A percentile compares a stretch with the other conserved stretches of the same genome.
Conservation (phyloP, 2,797 vertebrate species). For the Alosa sapidissima region DNA sequence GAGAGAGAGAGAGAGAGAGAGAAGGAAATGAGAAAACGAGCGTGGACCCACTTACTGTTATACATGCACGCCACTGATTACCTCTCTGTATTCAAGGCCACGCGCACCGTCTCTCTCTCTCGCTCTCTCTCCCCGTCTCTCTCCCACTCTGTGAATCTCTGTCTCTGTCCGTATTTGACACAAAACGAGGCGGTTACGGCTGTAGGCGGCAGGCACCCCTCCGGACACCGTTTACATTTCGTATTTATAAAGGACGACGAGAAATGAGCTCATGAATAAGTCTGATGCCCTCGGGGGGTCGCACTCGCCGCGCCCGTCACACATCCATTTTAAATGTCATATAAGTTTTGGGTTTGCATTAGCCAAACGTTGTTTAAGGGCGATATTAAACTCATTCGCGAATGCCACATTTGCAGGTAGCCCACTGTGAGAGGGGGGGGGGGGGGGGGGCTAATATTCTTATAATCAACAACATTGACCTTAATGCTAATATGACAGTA, state of each 20-base stretch:
- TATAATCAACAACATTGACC: background rate
- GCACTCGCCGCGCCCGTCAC: conserved; percentile 49
- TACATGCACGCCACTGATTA: conserved; percentile 85
- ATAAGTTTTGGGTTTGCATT: conserved; percentile 22
- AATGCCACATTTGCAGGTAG: background rate
- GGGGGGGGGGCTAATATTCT: background rate
- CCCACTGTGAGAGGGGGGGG: no score
- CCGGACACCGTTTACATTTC: conserved; percentile 89
- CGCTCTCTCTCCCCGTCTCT: conserved; percentile 33
- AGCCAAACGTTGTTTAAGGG: conserved; percentile 2
- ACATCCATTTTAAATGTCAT: conserved; percentile 53
- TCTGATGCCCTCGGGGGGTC: conserved; percentile 68
- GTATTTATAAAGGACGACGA: conserved; percentile 83
- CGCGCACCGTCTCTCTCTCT: conserved; percentile 82
- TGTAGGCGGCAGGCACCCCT: conserved; percentile 84
- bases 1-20: background rate
- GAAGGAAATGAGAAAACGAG: conserved; percentile 48
- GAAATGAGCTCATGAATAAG: conserved; percentile 83
- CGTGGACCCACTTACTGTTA: conserved; percentile 67
- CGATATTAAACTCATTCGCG: conserved; percentile 28
- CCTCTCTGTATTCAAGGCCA: conserved; percentile 94
- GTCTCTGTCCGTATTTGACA: conserved; percentile 85
- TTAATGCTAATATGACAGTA: background rate
- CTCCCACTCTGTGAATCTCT: conserved; percentile 60
- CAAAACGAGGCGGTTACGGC: conserved; percentile 84